Percentiles rank a stretch among this genome's conserved stretches.
Evolutionary conservation across 1,140 invertebrate genomes (phyloP).

Genomic region (Dolichoris vasculosae): DNA sequence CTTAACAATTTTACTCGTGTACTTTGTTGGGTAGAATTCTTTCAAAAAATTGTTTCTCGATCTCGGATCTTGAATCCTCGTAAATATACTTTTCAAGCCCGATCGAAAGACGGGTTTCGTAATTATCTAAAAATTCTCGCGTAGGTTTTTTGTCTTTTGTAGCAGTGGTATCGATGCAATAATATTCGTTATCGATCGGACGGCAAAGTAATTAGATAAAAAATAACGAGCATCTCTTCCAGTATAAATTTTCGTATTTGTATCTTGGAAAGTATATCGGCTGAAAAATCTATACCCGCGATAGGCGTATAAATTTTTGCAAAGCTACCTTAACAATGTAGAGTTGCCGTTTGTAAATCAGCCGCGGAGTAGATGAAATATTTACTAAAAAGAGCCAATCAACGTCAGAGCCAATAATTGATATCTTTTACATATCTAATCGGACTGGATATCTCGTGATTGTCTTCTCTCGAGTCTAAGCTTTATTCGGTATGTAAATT

Average conservation of each 20-base stretch:
- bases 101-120: too few species aligned
- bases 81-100: too few species aligned
- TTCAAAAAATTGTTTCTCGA: too few species aligned
- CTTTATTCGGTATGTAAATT: constrained; percentile 50
- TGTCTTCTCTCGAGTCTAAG: constrained; percentile 31
- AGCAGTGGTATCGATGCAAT: too few species aligned
- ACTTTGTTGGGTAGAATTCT: too few species aligned
- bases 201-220: neutral
- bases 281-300: neutral
- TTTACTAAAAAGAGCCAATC: constrained; percentile 45
- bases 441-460: constrained; percentile 33
- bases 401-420: constrained; percentile 51
- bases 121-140: too few species aligned
- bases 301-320: neutral
- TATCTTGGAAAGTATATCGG: neutral
- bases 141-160: too few species aligned
- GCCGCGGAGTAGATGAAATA: constrained; percentile 32
- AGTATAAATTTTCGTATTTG: neutral
- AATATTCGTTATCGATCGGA: neutral
- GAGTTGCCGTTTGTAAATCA: constrained; percentile 8
- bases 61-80: too few species aligned
- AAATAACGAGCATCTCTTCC: neutral
- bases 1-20: too few species aligned
- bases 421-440: constrained; percentile 52
- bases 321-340: neutral